A percentile compares a stretch with the other conserved stretches of the same genome.
phyloP scores from a whole-genome alignment of 2,797 vertebrate species.

The Ctenochaetus hawaiiensis region DNA sequence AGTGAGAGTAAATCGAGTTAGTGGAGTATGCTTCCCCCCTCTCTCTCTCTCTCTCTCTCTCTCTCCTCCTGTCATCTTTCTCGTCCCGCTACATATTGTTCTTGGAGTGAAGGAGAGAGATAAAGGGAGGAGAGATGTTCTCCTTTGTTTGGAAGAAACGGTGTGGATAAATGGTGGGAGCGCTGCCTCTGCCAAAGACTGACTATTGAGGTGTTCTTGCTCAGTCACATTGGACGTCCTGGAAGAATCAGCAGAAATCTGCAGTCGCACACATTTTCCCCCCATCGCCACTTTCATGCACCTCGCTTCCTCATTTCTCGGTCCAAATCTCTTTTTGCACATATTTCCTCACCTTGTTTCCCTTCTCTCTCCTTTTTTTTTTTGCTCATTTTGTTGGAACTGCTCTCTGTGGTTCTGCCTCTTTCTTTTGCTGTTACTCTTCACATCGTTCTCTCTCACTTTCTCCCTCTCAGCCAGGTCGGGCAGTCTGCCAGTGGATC shows the following conservation, averaged over 20 bases:
- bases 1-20: conserved; percentile 62
- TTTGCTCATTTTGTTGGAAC: conserved; percentile 29
- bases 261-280: conserved; percentile 37
- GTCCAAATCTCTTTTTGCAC: conserved; percentile 36
- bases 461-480: conserved; percentile 42
- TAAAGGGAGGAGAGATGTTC: conserved; percentile 56
- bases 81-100: conserved; percentile 35
- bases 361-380: conserved; percentile 9
- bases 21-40: not conserved
- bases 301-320: conserved; percentile 24
- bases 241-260: conserved; percentile 43
- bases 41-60: not conserved
- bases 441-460: conserved; percentile 17
- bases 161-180: conserved; percentile 40
- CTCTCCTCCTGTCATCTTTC: conserved; percentile 56
- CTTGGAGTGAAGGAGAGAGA: conserved; percentile 34
- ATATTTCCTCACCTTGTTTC: conserved; percentile 20
- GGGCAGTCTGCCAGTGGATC: conserved; percentile 81
- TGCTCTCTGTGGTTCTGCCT: conserved; percentile 23
- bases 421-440: conserved; percentile 34
- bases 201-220: conserved; percentile 46
- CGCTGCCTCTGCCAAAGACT: conserved; percentile 28
- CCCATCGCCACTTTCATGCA: conserved; percentile 34
- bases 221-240: conserved; percentile 36
- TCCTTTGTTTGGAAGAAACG: conserved; percentile 33